Base-by-base conservation (phyloP, 2,797 vertebrate species). In the Brotula barbata region DNA sequence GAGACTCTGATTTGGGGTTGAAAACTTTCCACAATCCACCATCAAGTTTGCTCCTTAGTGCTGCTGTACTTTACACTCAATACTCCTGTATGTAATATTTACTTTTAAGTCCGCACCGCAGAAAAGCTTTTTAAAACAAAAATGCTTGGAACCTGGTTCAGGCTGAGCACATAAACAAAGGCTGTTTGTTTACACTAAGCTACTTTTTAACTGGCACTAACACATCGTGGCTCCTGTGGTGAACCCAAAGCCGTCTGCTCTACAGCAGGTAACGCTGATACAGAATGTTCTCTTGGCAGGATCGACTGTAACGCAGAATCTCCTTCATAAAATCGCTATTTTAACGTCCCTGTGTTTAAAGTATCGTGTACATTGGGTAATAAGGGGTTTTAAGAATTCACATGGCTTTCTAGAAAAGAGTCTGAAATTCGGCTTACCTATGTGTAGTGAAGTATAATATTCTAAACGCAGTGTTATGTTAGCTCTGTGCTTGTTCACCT, bases 131-230 rank as follows among this genome's bases (percentile, higher is more conserved):
- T 49, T 39, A 43, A 53, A 74, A 44, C 42, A 58, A 37, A 73
- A 61, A 31, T 37, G 40, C 7, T 17, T 28, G 58, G 64, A 64
- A 73, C 49, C n/a, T 52, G 17, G 56, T 51, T 54, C 64, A 59
- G 70, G 52, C 50, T 21, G 50, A 50, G n/a, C 60, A 55, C 20
- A 54, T 3, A 46, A 1, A 64, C 67, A 48, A 45, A 71, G 61
- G 46, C 34, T 14, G 33, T 68, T 49, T 53, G 63, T 67, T 59
- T 34, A 56, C 45, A 56, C n/a, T 7, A 17, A 8, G 33, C 34
- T 64, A 69, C 75, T 78, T 70, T 68, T 48, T 21, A 58, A 50
- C 57, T 42, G 36, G 19, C 65, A 0, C 25, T 20, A 2, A n/a
- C n/a, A n/a, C n/a, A n/a, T n/a, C n/a, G 25, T 28, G 7, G 7